Evolutionary conservation across 1,140 invertebrate species (phyloP).

Genomic region (Drosophila tropicalis): DNA sequence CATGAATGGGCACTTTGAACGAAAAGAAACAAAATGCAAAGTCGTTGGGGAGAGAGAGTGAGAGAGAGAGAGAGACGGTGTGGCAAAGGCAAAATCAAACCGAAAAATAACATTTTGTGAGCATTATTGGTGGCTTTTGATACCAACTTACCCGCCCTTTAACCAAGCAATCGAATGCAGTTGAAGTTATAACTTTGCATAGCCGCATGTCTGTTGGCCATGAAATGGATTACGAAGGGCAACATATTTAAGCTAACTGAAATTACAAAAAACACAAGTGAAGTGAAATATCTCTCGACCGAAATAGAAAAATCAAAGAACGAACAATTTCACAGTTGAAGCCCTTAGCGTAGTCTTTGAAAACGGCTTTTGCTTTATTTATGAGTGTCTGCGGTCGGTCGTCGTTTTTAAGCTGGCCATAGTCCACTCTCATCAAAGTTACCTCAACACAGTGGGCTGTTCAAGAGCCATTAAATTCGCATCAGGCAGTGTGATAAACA

Average conservation of each 20-base stretch:
- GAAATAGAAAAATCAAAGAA: constrained; percentile 38
- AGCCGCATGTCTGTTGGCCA: constrained; percentile 57
- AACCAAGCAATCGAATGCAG: constrained; percentile 38
- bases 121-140: constrained; percentile 52
- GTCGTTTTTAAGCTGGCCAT: constrained; percentile 1
- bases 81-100: constrained; percentile 60
- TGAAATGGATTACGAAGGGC: constrained; percentile 76
- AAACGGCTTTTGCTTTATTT: constrained; percentile 52
- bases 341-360: constrained; percentile 43
- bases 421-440: constrained; percentile 5
- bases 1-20: constrained; percentile 60
- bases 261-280: constrained; percentile 51
- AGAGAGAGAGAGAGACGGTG: constrained; percentile 18
- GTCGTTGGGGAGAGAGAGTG: no score
- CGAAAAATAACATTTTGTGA: constrained; percentile 65
- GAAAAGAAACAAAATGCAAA: neutral
- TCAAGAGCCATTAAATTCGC: constrained; percentile 29
- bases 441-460: neutral
- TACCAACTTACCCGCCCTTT: constrained; percentile 16
- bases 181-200: constrained; percentile 52
- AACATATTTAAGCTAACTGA: constrained; percentile 48
- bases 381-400: constrained; percentile 44
- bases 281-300: constrained; percentile 7
- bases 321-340: constrained; percentile 48
- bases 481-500: constrained; percentile 20